These are phyloP conservation scores for Acronicta alni DNA, from an alignment of 2,888 invertebrate genomes.

Conservation along the genomic window DNA sequence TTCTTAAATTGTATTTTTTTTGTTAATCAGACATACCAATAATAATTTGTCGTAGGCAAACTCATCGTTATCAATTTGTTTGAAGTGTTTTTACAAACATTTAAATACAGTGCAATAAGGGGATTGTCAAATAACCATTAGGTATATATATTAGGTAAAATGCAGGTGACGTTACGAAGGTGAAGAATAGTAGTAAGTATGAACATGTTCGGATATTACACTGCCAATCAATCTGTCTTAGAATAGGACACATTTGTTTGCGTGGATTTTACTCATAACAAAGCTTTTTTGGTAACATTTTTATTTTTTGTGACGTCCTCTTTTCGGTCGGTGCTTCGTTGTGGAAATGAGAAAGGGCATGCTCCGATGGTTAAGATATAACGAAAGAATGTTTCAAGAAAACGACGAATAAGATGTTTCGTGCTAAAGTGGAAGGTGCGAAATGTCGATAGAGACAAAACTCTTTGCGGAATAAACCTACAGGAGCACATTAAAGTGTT, in stretches of 20 bases:
- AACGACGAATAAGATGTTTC: slow-evolving; percentile 22
- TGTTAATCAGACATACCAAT: too few relatives aligned
- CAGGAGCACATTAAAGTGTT: too few relatives aligned
- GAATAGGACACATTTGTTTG: slow-evolving; percentile 15
- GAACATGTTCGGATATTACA: too few relatives aligned
- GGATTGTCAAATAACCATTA: too few relatives aligned
- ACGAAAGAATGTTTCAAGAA: slow-evolving; percentile 36
- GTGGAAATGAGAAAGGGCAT: slow-evolving; percentile 47
- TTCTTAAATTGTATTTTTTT: too few relatives aligned
- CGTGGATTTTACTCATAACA: slow-evolving; percentile 5
- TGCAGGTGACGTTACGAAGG: too few relatives aligned
- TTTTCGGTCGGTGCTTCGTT: slow-evolving; percentile 21
- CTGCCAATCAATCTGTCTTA: background rate
- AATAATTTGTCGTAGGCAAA: too few relatives aligned
- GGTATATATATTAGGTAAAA: too few relatives aligned
- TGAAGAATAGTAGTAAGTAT: too few relatives aligned
- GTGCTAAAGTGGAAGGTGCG: slow-evolving; percentile 20
- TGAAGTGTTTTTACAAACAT: too few relatives aligned
- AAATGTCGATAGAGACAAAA: slow-evolving; percentile 4
- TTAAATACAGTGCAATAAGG: too few relatives aligned
- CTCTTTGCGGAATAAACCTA: background rate
- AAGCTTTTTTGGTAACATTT: slow-evolving; percentile 19
- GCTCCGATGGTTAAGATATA: slow-evolving; percentile 41
- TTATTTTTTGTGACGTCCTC: slow-evolving; percentile 9
- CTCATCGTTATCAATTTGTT: too few relatives aligned